Base-by-base conservation (phyloP, 2,113 vertebrate species). In the Ranitomeya variabilis region DNA sequence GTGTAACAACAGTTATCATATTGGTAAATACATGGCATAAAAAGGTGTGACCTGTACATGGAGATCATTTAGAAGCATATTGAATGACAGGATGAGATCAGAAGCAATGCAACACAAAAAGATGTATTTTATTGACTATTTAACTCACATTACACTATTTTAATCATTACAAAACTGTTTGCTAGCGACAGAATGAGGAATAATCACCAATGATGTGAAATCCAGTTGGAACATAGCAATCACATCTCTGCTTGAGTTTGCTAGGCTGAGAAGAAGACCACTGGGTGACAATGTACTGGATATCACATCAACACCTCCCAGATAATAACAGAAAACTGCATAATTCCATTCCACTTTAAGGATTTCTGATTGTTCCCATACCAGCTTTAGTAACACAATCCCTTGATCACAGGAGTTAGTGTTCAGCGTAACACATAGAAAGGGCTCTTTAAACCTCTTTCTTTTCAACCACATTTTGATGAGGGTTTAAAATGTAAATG, bases 401-500 rank as follows among this genome's bases (percentile, higher is more conserved):
- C 81, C 73, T 66, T 79, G 87, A 89, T 89, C 71, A 51, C 52
- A 37, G 87, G 67, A 69, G 74, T 60, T 76, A 88, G 86, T 3
- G 78, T 45, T 86, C 52, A 80, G 15, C 78, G 11, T 26, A 81
- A 91, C 59, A 91, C 37, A 26, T 2, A 86, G 66, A 76, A 89
- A 83, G 86, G 13, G 31, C 45, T 90, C 64, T 88, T 54, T 89
- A 86, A 77, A 89, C 87, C 64, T 78, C 64, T 52, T 45, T 55
- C 12, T 80, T 82, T 90, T 87, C 91, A 91, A 90, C 90, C 90
- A 90, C 74, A 11, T 91, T 90, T 90, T 89, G 88, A 91, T 92
- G 90, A 92, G 89, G 91, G 91, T 91, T 91, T 91, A 59, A 90
- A 86, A 93, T 90, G 69, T 90, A 93, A 94, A 94, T 90, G 92